Evolutionary conservation across 2,797 vertebrate species (phyloP).

Genomic region (Falco berigora): DNA sequence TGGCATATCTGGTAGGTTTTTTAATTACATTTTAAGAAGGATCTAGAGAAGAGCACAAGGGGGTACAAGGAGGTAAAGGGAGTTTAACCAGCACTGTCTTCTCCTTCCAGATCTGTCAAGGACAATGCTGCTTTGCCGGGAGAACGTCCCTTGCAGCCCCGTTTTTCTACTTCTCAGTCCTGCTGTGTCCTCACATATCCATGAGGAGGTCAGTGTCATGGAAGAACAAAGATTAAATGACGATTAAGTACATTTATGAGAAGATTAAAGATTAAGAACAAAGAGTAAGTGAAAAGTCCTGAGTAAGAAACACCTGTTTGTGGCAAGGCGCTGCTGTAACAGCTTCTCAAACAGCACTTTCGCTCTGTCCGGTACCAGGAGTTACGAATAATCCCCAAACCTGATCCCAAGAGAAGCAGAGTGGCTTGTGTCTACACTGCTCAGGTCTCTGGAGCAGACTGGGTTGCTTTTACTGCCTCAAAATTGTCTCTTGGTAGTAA

Average conservation of each 20-base stretch:
- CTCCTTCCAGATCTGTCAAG: background rate
- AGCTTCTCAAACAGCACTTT: background rate
- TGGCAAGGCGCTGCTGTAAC: background rate
- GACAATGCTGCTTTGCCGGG: background rate
- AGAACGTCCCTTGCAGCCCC: background rate
- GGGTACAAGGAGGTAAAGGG: background rate
- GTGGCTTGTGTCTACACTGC: background rate
- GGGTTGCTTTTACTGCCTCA: background rate
- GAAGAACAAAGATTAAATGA: background rate
- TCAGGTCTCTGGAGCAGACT: background rate
- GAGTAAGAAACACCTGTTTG: accelerated
- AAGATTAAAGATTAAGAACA: background rate
- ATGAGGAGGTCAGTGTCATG: background rate
- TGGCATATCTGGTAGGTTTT: background rate
- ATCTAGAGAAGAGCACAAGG: background rate
- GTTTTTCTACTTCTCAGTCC: background rate
- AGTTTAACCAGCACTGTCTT: background rate
- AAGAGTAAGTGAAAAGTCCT: background rate
- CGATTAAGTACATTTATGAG: background rate
- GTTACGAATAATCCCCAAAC: background rate
- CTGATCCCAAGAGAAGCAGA: background rate
- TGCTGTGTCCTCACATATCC: background rate
- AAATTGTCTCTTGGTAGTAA: background rate
- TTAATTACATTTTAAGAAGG: background rate
- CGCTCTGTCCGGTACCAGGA: background rate